These are phyloP conservation scores for Pseudochaenichthys georgianus DNA, from an alignment of 2,797 vertebrate genomes.

Conservation along the genomic window DNA sequence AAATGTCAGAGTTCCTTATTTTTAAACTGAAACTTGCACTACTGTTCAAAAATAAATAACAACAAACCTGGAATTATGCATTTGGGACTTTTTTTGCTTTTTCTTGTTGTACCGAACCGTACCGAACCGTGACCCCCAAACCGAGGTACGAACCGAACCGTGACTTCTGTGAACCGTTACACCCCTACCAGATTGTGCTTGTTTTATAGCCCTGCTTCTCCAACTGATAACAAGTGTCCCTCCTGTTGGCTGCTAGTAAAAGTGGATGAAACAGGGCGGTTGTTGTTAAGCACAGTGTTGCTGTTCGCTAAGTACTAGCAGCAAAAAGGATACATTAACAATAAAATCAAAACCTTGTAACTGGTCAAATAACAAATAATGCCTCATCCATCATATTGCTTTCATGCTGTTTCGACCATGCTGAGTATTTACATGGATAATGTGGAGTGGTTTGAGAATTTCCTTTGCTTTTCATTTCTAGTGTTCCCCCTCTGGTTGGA, in stretches of 20 bases:
- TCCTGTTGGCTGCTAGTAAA: constrained; percentile 25
- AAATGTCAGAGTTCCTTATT: too few relatives aligned
- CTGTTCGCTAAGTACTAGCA: constrained; percentile 38
- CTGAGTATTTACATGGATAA: neutral
- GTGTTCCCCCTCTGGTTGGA: neutral
- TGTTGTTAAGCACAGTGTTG: constrained; percentile 34
- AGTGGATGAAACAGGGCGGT: constrained; percentile 30
- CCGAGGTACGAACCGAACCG: too few relatives aligned
- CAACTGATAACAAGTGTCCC: constrained; percentile 29
- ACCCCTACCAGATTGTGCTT: constrained; percentile 1
- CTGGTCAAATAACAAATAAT: constrained; percentile 24
- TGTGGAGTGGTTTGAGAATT: constrained; percentile 4
- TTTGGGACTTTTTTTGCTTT: too few relatives aligned
- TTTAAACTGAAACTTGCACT: too few relatives aligned
- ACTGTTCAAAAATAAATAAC: too few relatives aligned
- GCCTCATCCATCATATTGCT: constrained; percentile 35
- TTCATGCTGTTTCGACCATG: constrained; percentile 13
- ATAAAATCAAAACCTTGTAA: constrained; percentile 43
- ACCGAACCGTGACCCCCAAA: too few relatives aligned
- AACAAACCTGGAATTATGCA: too few relatives aligned
- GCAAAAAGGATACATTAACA: constrained; percentile 26
- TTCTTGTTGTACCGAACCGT: too few relatives aligned
- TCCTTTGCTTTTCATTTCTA: neutral
- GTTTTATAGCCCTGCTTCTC: constrained; percentile 14
- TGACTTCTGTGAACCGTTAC: too few relatives aligned